Conservation (phyloP, 92 coral and sea anemone genomes). For the Zoanthus sociatus region DNA sequence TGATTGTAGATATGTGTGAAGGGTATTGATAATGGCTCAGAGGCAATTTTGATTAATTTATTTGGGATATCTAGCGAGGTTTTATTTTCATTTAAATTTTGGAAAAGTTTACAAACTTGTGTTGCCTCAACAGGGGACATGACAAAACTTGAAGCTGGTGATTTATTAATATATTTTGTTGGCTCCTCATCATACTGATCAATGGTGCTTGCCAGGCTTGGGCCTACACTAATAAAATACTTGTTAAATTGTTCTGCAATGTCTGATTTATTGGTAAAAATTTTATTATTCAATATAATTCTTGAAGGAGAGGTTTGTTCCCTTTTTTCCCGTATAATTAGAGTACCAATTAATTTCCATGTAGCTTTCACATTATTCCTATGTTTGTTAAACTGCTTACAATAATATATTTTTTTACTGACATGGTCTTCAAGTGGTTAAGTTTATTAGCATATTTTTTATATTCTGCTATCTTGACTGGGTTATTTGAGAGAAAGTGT, state of each 20-base stretch:
- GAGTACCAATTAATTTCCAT: slow-evolving; percentile 59
- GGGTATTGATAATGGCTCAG: slow-evolving; percentile 4
- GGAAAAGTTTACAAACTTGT: slow-evolving; percentile 10
- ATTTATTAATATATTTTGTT: slow-evolving; percentile 29
- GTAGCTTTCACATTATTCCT: slow-evolving; percentile 39
- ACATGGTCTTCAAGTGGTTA: neutral
- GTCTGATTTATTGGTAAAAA: slow-evolving; percentile 33
- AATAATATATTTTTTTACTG: neutral
- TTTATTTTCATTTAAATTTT: slow-evolving; percentile 38
- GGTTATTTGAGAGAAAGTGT: slow-evolving; percentile 51
- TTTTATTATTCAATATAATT: slow-evolving; percentile 37
- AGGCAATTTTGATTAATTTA: slow-evolving; percentile 29
- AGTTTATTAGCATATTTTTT: slow-evolving; percentile 59
- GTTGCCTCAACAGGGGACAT: slow-evolving; percentile 45
- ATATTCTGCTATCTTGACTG: slow-evolving; percentile 42
- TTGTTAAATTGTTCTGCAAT: slow-evolving; percentile 46
- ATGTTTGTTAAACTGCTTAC: slow-evolving; percentile 16
- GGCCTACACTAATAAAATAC: slow-evolving; percentile 50
- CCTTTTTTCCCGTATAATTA: slow-evolving; percentile 37
- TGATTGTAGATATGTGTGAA: neutral
- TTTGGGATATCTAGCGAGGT: slow-evolving; percentile 40
- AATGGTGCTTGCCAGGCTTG: slow-evolving; percentile 38
- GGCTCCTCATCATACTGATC: slow-evolving; percentile 33
- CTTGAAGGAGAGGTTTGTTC: slow-evolving; percentile 45
- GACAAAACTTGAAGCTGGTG: slow-evolving; percentile 41